Percentiles rank a stretch among this genome's conserved stretches.
Evolutionary conservation across 2,888 invertebrate species (phyloP).

Genomic region (Yponomeuta malinellus): DNA sequence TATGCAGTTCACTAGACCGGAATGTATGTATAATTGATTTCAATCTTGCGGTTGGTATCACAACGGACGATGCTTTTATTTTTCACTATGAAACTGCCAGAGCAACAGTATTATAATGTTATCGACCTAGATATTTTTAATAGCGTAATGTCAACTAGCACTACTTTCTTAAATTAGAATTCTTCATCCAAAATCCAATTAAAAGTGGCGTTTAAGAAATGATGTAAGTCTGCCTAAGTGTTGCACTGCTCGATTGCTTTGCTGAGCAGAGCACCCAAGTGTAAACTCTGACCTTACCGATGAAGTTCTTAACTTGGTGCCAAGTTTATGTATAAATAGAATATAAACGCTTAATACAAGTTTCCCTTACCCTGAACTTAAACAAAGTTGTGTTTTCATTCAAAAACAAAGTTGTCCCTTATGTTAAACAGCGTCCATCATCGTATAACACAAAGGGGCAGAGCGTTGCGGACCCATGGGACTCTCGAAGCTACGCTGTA

Average conservation of each 20-base stretch:
- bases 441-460: slow-evolving; percentile 4
- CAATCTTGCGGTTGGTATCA: slow-evolving; percentile 44
- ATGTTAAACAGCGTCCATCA: slow-evolving; percentile 12
- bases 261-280: background rate
- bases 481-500: slow-evolving; percentile 12
- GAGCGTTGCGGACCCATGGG: background rate
- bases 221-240: background rate
- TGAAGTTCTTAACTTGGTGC: background rate
- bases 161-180: too few relatives aligned
- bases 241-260: background rate
- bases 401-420: slow-evolving; percentile 12
- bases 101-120: background rate
- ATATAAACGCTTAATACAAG: slow-evolving; percentile 8
- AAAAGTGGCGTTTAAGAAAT: too few relatives aligned
- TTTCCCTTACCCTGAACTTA: slow-evolving; percentile 6
- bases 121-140: background rate
- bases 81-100: slow-evolving; percentile 29
- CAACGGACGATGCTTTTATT: slow-evolving; percentile 39
- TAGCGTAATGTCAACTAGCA: too few relatives aligned
- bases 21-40: slow-evolving; percentile 64
- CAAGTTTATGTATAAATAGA: background rate
- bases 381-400: slow-evolving; percentile 12
- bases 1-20: slow-evolving; percentile 57
- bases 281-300: background rate
- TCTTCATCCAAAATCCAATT: too few relatives aligned